A percentile compares a stretch with the other conserved stretches of the same genome.
phyloP scores from a whole-genome alignment of 2,113 vertebrate genomes.

The Leiothrix lutea region DNA sequence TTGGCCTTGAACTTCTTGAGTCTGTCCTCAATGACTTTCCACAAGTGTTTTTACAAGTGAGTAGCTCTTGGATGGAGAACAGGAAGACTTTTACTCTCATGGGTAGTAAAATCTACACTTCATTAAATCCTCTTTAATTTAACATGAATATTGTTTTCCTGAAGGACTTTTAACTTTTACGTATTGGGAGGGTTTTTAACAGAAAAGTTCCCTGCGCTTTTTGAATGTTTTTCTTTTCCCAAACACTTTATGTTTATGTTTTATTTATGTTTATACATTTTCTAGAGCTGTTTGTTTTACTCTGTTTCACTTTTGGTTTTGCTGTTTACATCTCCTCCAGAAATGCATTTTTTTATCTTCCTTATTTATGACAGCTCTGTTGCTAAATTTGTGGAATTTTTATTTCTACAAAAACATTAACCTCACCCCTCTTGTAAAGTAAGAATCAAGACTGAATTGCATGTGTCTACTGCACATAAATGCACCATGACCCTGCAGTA shows the following conservation, averaged over 20 bases:
- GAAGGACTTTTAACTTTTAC: neutral
- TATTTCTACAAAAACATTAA: neutral
- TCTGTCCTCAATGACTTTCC: slow-evolving; percentile 98
- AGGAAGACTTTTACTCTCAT: neutral
- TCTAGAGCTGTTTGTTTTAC: neutral
- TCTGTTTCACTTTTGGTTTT: neutral
- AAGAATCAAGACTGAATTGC: neutral
- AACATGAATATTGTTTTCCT: neutral
- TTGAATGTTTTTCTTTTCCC: neutral
- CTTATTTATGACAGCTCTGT: neutral
- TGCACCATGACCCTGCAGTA: neutral
- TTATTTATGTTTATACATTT: neutral
- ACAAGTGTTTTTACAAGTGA: slow-evolving; percentile 91
- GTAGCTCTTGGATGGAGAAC: neutral
- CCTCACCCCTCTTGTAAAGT: neutral
- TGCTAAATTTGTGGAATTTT: neutral
- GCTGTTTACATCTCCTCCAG: neutral
- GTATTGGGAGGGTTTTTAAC: neutral
- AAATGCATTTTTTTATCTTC: neutral
- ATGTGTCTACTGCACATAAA: neutral
- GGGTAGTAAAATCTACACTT: neutral
- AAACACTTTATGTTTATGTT: neutral
- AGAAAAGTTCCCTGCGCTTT: neutral
- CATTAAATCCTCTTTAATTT: neutral
- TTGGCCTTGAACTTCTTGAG: slow-evolving; percentile 95